Conservation (phyloP, 2,113 vertebrate genomes). For the Pomatorhinus ruficollis region DNA sequence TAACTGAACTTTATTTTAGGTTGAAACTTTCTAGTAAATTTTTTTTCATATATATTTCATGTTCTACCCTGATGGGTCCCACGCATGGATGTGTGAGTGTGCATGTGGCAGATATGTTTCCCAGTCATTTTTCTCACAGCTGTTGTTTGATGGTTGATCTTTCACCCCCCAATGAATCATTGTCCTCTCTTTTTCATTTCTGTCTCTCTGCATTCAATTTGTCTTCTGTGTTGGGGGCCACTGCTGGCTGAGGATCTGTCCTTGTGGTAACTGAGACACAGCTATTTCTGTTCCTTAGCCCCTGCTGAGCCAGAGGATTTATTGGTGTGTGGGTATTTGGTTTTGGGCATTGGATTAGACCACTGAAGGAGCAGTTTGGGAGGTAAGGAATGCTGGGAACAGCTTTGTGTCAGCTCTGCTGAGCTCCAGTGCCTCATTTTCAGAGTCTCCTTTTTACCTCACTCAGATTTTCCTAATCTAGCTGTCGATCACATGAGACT, state of each 20-base stretch:
- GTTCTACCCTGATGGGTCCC: background rate
- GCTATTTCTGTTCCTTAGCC: conserved; percentile 30
- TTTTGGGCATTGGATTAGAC: background rate
- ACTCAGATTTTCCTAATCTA: conserved; percentile 19
- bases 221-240: conserved; percentile 10
- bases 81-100: fast-evolving
- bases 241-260: conserved; percentile 36
- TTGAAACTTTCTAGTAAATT: background rate
- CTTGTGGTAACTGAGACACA: background rate
- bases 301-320: conserved; percentile 37
- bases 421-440: background rate
- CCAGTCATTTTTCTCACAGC: background rate
- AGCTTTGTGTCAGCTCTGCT: background rate
- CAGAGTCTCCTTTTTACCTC: background rate
- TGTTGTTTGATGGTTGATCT: background rate
- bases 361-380: conserved; percentile 20
- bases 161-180: background rate
- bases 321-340: background rate
- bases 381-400: conserved; percentile 45
- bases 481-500: background rate
- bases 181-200: background rate
- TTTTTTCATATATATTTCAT: fast-evolving
- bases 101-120: background rate
- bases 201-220: conserved; percentile 49
- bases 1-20: background rate